phyloP scores from a whole-genome alignment of 2,113 vertebrate species.

The Haemorhous mexicanus region DNA sequence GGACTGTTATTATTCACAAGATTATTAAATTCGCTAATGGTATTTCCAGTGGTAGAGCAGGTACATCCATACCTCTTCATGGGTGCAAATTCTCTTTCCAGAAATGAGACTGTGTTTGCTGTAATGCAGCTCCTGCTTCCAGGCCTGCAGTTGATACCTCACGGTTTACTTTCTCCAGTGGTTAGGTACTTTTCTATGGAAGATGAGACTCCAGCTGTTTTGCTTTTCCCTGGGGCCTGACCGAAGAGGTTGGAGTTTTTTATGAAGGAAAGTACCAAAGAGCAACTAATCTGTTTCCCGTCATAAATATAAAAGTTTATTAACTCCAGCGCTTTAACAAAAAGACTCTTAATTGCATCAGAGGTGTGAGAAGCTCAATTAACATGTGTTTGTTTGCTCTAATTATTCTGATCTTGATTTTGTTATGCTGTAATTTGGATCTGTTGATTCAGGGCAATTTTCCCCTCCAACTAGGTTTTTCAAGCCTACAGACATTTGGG shows the following conservation, averaged over 20 bases:
- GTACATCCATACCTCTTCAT: not conserved
- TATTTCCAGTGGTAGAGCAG: not conserved
- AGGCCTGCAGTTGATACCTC: not conserved
- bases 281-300: not conserved
- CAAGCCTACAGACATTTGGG: not conserved
- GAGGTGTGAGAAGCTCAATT: not conserved
- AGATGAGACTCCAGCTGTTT: not conserved
- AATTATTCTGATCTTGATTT: not conserved
- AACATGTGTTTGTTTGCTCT: not conserved
- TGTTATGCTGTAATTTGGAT: not conserved
- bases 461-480: not conserved
- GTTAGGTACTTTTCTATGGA: not conserved
- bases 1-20: not conserved
- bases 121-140: not conserved
- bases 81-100: not conserved
- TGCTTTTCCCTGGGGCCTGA: not conserved
- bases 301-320: not conserved
- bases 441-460: not conserved
- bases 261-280: not conserved
- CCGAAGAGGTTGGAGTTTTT: not conserved
- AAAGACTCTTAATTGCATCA: not conserved
- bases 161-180: not conserved
- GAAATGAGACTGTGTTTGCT: not conserved
- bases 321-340: not conserved
- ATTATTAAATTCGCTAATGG: not conserved